Percentiles rank a stretch among this genome's conserved stretches.
Conservation (phyloP, 2,113 vertebrate species). For the Burhinus bistriatus region DNA sequence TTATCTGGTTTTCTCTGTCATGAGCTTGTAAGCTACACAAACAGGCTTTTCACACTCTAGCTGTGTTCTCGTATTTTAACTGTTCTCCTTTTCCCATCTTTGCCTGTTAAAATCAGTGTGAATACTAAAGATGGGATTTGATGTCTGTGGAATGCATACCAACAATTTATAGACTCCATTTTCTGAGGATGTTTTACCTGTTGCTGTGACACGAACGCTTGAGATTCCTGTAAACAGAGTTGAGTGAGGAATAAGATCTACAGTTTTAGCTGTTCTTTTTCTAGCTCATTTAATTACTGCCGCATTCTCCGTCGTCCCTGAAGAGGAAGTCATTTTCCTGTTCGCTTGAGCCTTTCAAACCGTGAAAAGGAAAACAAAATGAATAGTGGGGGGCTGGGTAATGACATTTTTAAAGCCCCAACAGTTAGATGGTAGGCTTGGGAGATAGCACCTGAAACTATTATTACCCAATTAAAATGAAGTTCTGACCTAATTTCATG, state of each 20-base stretch:
- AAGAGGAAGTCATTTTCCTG: neutral
- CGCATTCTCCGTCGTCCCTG: neutral
- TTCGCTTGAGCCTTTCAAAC: neutral
- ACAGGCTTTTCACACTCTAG: neutral
- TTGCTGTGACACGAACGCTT: neutral
- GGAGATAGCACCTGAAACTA: neutral
- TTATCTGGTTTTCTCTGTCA: neutral
- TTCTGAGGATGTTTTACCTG: constrained; percentile 1
- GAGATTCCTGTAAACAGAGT: constrained; percentile 1
- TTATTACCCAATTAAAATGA: neutral
- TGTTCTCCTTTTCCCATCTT: neutral
- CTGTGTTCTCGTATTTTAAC: neutral
- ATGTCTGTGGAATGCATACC: neutral
- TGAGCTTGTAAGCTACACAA: neutral
- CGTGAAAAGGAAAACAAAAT: neutral
- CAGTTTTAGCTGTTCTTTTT: constrained; percentile 18
- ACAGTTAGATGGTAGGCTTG: neutral
- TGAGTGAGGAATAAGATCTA: neutral
- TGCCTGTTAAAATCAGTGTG: neutral
- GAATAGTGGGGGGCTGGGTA: neutral
- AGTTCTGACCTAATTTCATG: neutral
- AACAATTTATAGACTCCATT: neutral
- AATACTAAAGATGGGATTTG: neutral
- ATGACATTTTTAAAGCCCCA: neutral
- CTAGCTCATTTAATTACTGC: neutral